These are phyloP conservation scores for Stegana nigrithorax DNA, from an alignment of 2,888 invertebrate species.

Conservation along the genomic window DNA sequence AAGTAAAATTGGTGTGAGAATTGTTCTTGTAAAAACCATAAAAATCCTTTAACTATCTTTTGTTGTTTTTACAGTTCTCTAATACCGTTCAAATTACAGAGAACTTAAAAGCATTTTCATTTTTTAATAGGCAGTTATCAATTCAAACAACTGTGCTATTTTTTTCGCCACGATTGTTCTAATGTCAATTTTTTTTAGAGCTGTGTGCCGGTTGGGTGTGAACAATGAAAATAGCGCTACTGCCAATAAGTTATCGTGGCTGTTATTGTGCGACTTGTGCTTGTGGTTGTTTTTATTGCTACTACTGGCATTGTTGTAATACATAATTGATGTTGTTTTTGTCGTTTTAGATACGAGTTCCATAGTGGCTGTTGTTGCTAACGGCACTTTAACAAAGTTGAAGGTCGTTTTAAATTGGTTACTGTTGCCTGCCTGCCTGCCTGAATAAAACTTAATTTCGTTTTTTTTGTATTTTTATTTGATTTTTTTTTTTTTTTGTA, in stretches of 20 bases:
- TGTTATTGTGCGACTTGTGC: background rate
- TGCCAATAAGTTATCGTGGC: background rate
- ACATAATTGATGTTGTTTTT: background rate
- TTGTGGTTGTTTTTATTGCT: constrained; percentile 12
- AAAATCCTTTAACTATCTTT: too few species aligned
- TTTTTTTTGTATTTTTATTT: constrained; percentile 8
- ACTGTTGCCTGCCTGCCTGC: too few species aligned
- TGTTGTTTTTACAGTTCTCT: too few species aligned
- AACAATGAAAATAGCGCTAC: constrained; percentile 6
- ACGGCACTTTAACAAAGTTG: constrained; percentile 32
- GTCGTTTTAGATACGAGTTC: background rate
- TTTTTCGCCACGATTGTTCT: background rate
- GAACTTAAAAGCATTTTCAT: too few species aligned
- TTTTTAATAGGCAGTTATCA: too few species aligned
- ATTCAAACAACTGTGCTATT: constrained; percentile 5
- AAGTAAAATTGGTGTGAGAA: too few species aligned
- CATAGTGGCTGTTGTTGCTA: constrained; percentile 16
- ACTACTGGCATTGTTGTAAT: background rate
- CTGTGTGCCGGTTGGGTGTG: constrained; percentile 15
- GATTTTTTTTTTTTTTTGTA: background rate
- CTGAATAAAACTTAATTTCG: constrained; percentile 4
- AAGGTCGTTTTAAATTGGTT: constrained; percentile 48
- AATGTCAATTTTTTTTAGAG: background rate
- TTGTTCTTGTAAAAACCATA: too few species aligned
- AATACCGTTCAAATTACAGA: too few species aligned